Evolutionary conservation across 2,113 vertebrate species (phyloP).

Genomic region (Acanthisitta chloris): DNA sequence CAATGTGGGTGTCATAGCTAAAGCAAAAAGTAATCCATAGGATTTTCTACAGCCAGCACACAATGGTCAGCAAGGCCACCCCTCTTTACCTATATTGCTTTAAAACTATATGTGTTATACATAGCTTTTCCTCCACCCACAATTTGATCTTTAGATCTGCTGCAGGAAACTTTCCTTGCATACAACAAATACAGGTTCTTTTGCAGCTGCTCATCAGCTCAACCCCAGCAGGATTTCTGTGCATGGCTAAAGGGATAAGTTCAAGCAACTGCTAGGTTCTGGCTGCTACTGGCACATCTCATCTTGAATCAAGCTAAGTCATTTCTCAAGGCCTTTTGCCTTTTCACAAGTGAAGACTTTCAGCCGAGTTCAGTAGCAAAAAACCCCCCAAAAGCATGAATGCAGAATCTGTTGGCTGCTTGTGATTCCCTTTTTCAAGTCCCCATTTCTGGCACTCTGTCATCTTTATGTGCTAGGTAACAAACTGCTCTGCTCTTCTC

Average conservation of each 20-base stretch:
- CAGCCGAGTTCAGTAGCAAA: background rate
- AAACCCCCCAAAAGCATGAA: background rate
- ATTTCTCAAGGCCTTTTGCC: background rate
- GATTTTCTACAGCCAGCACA: background rate
- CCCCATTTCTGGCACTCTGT: background rate
- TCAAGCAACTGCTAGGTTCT: background rate
- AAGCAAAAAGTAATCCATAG: background rate
- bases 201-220: background rate
- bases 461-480: background rate
- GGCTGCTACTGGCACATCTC: background rate
- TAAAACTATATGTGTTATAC: fast-evolving
- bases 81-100: background rate
- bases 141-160: background rate
- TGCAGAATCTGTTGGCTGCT: background rate
- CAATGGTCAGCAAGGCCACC: background rate
- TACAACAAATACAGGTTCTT: background rate
- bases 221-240: background rate
- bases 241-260: background rate
- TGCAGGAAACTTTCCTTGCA: background rate
- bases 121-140: background rate
- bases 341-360: background rate
- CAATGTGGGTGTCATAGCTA: background rate
- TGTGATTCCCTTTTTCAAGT: background rate
- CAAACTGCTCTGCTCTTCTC: background rate
- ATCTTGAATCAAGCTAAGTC: background rate